Conservation (phyloP, 2,888 invertebrate genomes). For the Helleia helle region DNA sequence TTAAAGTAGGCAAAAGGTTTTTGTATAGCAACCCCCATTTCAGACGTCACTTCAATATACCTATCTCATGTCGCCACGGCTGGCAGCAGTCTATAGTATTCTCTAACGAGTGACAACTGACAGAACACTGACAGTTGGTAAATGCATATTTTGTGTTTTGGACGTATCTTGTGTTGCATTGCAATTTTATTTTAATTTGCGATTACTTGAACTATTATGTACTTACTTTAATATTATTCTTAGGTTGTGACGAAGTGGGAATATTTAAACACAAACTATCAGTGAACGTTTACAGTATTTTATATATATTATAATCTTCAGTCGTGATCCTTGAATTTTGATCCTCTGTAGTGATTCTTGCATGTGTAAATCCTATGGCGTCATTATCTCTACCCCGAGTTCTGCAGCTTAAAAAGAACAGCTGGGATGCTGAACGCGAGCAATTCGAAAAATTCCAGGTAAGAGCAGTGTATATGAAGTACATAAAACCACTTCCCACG, state of each 20-base stretch:
- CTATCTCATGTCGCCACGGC: no score
- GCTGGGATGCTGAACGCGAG: constrained; percentile 84
- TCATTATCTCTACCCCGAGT: constrained; percentile 82
- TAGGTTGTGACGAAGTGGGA: background rate
- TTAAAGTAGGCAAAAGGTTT: no score
- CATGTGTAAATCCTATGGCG: constrained; percentile 75
- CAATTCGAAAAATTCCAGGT: constrained; percentile 90
- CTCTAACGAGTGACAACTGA: background rate
- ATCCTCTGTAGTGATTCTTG: constrained; percentile 35
- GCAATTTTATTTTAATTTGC: background rate
- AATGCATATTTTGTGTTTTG: constrained; percentile 6
- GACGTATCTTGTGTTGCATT: background rate
- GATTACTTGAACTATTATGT: background rate
- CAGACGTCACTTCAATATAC: no score
- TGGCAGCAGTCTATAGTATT: no score
- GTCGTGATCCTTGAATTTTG: constrained; percentile 12
- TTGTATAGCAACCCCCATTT: no score
- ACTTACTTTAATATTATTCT: background rate
- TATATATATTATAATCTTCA: background rate
- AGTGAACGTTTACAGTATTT: background rate
- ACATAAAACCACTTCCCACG: background rate
- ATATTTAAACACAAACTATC: background rate
- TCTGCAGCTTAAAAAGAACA: constrained; percentile 82
- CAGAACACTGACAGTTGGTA: constrained; percentile 1
- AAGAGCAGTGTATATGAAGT: constrained; percentile 20